Evolutionary conservation across 92 coral and sea anemone genomes (phyloP).

Genomic region (Phymanthus crucifer): DNA sequence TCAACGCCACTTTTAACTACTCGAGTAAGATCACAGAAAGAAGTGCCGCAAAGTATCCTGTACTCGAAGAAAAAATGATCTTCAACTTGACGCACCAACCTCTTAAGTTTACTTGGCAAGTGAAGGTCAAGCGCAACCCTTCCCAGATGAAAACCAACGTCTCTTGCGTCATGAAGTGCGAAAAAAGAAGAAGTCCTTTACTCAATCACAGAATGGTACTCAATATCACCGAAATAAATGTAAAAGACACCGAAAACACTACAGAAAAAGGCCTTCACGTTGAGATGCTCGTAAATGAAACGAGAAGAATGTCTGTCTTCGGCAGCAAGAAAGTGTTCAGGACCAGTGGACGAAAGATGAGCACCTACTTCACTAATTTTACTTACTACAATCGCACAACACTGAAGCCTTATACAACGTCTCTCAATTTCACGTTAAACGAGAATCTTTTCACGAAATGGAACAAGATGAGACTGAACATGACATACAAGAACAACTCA

Average conservation of each 20-base stretch:
- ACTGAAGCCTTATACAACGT: neutral
- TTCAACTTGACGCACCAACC: conserved; percentile 61
- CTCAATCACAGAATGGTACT: conserved; percentile 55
- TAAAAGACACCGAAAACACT: conserved; percentile 5
- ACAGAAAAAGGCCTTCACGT: conserved; percentile 41
- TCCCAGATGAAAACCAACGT: conserved; percentile 44
- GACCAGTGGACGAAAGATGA: conserved; percentile 32
- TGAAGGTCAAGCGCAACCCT: conserved; percentile 53
- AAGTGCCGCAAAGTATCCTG: too few species aligned
- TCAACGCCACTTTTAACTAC: conserved; percentile 48
- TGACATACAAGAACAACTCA: conserved; percentile 62
- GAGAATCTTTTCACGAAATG: conserved; percentile 23
- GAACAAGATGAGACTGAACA: conserved; percentile 55
- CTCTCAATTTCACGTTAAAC: conserved; percentile 44
- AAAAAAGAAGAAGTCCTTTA: conserved; percentile 42
- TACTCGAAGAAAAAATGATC: too few species aligned
- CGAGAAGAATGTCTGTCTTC: conserved; percentile 33
- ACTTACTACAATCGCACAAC: conserved; percentile 51
- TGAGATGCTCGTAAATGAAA: conserved; percentile 42
- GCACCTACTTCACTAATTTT: conserved; percentile 43
- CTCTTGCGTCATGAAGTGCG: conserved; percentile 46
- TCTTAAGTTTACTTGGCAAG: conserved; percentile 44
- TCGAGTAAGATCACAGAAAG: conserved; percentile 44
- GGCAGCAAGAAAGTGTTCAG: conserved; percentile 32
- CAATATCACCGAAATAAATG: conserved; percentile 53